Evolutionary conservation across 2,113 vertebrate genomes (phyloP).

Genomic region (Sinosuthora webbiana): DNA sequence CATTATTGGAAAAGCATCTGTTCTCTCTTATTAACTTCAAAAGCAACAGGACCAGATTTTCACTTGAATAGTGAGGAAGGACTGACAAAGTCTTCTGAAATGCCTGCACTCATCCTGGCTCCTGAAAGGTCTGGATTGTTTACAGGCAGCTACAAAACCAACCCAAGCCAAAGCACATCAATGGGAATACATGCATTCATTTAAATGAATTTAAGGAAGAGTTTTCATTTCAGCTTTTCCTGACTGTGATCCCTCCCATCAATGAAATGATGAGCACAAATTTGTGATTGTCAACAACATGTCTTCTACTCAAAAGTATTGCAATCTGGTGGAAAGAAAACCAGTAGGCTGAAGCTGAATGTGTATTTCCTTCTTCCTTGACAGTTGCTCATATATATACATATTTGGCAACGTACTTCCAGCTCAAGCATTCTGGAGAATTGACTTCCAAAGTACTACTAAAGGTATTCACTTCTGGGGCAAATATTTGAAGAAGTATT

Average conservation of each 20-base stretch:
- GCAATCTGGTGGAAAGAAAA: background rate
- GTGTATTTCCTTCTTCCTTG: background rate
- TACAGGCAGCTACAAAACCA: background rate
- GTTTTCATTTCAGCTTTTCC: background rate
- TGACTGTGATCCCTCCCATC: background rate
- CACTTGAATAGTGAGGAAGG: background rate
- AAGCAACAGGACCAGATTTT: background rate
- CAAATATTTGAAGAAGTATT: background rate
- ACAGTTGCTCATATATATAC: no score
- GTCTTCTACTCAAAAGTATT: background rate
- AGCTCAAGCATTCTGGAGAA: background rate
- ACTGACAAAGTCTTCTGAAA: background rate
- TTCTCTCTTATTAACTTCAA: background rate
- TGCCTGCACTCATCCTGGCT: rapidly evolving
- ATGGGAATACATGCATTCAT: background rate
- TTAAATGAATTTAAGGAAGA: background rate
- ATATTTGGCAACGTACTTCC: background rate
- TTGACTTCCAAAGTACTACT: background rate
- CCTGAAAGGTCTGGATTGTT: background rate
- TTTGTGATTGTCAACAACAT: background rate
- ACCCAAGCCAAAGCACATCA: background rate
- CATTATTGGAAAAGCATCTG: background rate
- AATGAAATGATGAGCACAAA: background rate
- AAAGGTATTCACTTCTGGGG: background rate
- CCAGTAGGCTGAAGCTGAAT: background rate